These are phyloP conservation scores for Polymixis lichenea DNA, from an alignment of 2,888 invertebrate species.

Conservation along the genomic window DNA sequence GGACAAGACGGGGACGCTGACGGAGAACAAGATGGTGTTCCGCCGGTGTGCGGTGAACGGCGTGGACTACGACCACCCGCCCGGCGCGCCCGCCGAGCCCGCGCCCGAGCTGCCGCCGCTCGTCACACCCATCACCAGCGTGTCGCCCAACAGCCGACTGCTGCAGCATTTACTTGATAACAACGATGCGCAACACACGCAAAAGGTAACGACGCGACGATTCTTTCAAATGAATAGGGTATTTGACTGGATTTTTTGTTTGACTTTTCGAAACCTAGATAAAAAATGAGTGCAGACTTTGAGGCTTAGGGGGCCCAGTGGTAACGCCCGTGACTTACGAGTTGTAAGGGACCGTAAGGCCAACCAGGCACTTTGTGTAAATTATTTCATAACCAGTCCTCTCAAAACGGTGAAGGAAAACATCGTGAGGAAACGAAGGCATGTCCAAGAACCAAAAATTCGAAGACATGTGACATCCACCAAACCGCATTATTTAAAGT, in stretches of 20 bases:
- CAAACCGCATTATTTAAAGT: not conserved
- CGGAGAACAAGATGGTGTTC: slow-evolving; percentile 99
- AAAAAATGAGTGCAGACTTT: not conserved
- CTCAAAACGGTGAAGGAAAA: too few species aligned
- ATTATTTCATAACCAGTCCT: too few species aligned
- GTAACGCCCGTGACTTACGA: too few species aligned
- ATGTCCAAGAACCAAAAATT: too few species aligned
- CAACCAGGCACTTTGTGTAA: too few species aligned
- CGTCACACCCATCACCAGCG: slow-evolving; percentile 86
- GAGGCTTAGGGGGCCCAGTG: too few species aligned
- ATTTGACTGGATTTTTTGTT: not conserved
- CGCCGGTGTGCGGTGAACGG: slow-evolving; percentile 97
- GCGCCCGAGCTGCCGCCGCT: slow-evolving; percentile 86
- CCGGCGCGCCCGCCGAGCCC: slow-evolving; percentile 93
- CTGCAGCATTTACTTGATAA: slow-evolving; percentile 83
- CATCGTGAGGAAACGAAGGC: too few species aligned
- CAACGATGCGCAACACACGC: slow-evolving; percentile 91
- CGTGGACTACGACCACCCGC: slow-evolving; percentile 96
- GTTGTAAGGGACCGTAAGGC: too few species aligned
- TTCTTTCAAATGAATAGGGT: not conserved
- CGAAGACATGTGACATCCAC: too few species aligned
- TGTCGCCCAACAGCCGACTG: slow-evolving; percentile 85
- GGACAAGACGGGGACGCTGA: slow-evolving; percentile 99
- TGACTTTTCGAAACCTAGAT: not conserved
- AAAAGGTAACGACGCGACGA: slow-evolving; percentile 79